Conservation (phyloP, 2,888 invertebrate genomes). For the Trisateles emortualis region DNA sequence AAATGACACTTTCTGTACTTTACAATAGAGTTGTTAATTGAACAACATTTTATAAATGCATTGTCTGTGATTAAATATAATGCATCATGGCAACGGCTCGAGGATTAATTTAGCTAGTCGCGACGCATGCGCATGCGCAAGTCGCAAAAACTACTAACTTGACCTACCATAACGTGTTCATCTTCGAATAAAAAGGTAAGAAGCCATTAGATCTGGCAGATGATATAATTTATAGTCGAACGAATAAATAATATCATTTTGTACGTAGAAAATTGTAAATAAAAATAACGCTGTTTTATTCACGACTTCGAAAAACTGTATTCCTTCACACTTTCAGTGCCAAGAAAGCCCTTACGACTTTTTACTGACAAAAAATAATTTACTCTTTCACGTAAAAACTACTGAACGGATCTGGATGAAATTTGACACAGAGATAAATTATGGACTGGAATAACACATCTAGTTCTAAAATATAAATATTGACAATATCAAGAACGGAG, state of each 20-base stretch:
- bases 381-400: no score
- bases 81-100: slow-evolving; percentile 19
- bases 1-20: not conserved
- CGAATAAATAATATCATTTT: not conserved
- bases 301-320: no score
- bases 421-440: no score
- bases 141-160: slow-evolving; percentile 29
- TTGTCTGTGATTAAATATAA: slow-evolving; percentile 11
- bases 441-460: no score
- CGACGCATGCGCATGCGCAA: no score
- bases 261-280: not conserved
- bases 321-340: no score
- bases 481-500: not conserved
- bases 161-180: slow-evolving; percentile 36
- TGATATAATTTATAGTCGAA: not conserved
- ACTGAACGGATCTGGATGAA: no score
- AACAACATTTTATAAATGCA: not conserved
- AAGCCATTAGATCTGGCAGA: not conserved
- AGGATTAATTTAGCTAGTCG: slow-evolving; percentile 1
- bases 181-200: slow-evolving; percentile 7
- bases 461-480: not conserved
- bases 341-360: no score
- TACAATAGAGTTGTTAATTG: not conserved
- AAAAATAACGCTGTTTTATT: not conserved
- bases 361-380: no score